Evolutionary conservation across 2,113 vertebrate species (phyloP), one percentile per base, ranked within the genome.

Genomic region (Pavo muticus): DNA sequence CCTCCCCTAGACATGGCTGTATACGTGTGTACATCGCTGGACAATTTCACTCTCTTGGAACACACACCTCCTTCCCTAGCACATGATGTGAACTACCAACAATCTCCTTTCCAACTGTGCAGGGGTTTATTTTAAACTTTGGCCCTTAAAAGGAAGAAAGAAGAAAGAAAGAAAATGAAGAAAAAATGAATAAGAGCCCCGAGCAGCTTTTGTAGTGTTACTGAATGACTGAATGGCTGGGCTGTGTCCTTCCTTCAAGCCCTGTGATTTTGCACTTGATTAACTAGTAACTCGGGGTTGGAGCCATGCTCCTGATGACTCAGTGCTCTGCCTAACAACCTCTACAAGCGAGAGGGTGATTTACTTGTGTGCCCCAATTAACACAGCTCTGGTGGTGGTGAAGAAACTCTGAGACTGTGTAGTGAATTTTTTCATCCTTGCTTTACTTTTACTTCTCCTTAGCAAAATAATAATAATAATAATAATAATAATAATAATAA

Each of bases 311-410:
- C 92, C 89, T 78, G 86, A 96, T 97, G 97, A 97, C 96, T 98
- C 98, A 97, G 93, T 97, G 97, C 97, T 97, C 95, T 98, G 97
- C 97, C 97, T 97, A 97, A 97, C 97, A 97, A 98, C 95, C 96
- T 98, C 98, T 97, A 98, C 97, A 97, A 97, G 98, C 97, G 93
- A 98, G 45, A 98, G 92, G 94, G 94, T 95, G 95, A 96, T 98
- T 96, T 97, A 92, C 94, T 98, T 96, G 95, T 97, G 97, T 98
- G 98, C 98, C 98, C 97, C 97, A 98, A 97, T 98, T 98, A 98
- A 96, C 98, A 98, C 0, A 98, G 98, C 96, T 98, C 29, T 56
- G 29, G 54, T 29, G 54, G 12, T 24, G 8, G 12, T 56, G 70
- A 79, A 76, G 83, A 44, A 7, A 0, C 10, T 42, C 61, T 60